A percentile compares a stretch with the other conserved stretches of the same genome.
phyloP scores from a whole-genome alignment of 2,113 vertebrate genomes.

The Tangachromis dhanisi region DNA sequence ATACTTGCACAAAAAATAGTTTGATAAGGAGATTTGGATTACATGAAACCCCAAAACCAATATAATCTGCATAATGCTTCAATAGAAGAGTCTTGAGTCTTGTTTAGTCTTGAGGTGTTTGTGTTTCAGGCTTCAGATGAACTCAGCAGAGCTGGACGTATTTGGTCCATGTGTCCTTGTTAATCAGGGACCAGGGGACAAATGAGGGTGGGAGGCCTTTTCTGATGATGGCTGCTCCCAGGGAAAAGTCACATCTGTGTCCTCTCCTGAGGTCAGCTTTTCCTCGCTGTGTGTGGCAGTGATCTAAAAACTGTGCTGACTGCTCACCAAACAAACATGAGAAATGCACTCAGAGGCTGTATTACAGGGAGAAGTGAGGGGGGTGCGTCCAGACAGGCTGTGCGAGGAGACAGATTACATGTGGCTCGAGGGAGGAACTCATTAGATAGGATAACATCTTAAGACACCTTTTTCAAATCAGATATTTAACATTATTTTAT shows the following conservation, averaged over 20 bases:
- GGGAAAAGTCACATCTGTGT: slow-evolving; percentile 38
- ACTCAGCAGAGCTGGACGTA: background rate
- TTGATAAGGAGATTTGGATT: background rate
- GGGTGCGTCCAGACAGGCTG: background rate
- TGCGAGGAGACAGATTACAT: background rate
- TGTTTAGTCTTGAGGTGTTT: background rate
- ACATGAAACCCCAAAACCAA: background rate
- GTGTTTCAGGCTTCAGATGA: background rate
- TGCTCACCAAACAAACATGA: background rate
- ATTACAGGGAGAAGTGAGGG: background rate
- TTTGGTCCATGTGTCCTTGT: slow-evolving; percentile 1
- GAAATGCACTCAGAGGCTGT: background rate
- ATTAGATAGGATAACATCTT: background rate
- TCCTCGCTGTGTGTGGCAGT: background rate
- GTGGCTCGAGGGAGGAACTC: background rate
- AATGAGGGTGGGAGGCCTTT: background rate
- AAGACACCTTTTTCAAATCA: background rate
- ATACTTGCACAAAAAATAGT: background rate
- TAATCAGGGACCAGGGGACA: background rate
- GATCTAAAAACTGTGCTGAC: background rate
- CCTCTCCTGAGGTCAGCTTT: slow-evolving; percentile 34
- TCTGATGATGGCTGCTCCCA: slow-evolving; percentile 29
- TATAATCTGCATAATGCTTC: background rate
- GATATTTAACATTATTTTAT: background rate
- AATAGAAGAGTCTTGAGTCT: background rate